Conservation (phyloP, 2,113 vertebrate genomes). For the Paedocypris sp. region DNA sequence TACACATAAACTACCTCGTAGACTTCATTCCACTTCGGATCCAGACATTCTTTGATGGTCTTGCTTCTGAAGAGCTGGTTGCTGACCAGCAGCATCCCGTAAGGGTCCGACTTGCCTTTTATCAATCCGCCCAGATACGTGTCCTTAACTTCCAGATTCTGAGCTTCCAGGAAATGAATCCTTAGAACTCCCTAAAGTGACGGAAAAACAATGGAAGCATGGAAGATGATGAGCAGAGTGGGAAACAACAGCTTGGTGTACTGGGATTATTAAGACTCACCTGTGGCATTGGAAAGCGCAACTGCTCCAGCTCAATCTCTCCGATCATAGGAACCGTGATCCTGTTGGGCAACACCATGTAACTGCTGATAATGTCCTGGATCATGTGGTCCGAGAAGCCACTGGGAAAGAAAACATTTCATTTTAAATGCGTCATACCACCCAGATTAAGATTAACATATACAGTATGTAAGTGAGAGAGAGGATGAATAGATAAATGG, state of each 20-base stretch:
- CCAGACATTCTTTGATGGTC: conserved; percentile 84
- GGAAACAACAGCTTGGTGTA: too few species aligned
- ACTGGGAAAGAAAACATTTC: conserved; percentile 52
- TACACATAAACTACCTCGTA: conserved; percentile 95
- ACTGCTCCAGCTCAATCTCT: conserved; percentile 75
- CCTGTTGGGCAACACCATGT: conserved; percentile 89
- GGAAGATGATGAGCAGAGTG: background rate
- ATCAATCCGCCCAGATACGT: conserved; percentile 85
- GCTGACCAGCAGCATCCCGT: conserved; percentile 81
- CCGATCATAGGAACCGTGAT: conserved; percentile 89
- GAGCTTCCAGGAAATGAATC: conserved; percentile 92
- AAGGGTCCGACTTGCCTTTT: conserved; percentile 94
- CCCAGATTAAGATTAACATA: too few species aligned
- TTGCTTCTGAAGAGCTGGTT: conserved; percentile 92
- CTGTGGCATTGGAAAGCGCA: conserved; percentile 93
- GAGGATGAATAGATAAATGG: too few species aligned
- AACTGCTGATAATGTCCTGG: conserved; percentile 85
- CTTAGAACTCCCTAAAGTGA: conserved; percentile 78
- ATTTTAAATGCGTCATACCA: too few species aligned
- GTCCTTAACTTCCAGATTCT: conserved; percentile 88
- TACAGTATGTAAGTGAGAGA: too few species aligned
- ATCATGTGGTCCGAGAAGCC: conserved; percentile 88
- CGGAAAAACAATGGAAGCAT: background rate
- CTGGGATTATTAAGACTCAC: conserved; percentile 55
- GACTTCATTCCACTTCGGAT: conserved; percentile 93